phyloP scores from a whole-genome alignment of 2,113 vertebrate species.

The Acanthisitta chloris region DNA sequence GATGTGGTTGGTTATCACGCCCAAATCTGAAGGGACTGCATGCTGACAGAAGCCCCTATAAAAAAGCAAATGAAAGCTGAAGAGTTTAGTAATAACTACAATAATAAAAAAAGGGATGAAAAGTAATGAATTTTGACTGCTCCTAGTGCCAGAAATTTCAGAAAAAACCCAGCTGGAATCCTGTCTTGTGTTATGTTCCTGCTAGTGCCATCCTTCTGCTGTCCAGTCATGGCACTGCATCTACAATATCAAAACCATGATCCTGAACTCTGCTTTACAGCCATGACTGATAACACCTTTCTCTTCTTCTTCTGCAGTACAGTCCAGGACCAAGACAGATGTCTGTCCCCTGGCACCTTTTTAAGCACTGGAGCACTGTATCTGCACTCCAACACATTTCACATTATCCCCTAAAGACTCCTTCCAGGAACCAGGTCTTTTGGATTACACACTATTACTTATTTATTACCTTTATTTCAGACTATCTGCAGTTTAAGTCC shows the following conservation, averaged over 20 bases:
- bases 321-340: not conserved
- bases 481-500: not conserved
- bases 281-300: not conserved
- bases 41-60: not conserved
- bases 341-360: not conserved
- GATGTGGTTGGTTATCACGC: not conserved
- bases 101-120: not conserved
- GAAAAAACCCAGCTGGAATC: not conserved
- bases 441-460: not conserved
- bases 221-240: not conserved
- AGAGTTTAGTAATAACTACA: not conserved
- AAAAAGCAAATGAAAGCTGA: slow-evolving; percentile 2
- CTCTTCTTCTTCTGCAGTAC: not conserved
- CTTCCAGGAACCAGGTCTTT: not conserved
- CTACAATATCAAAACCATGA: not conserved
- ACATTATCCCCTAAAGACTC: not conserved
- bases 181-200: not conserved
- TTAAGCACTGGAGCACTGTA: not conserved
- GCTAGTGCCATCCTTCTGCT: not conserved
- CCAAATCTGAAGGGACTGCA: not conserved
- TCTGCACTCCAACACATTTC: not conserved
- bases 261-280: not conserved
- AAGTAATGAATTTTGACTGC: not conserved
- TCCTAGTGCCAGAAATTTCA: not conserved
- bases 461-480: not conserved